Evolutionary conservation across 2,113 vertebrate species (phyloP).

Genomic region (Halcyon malimbica): DNA sequence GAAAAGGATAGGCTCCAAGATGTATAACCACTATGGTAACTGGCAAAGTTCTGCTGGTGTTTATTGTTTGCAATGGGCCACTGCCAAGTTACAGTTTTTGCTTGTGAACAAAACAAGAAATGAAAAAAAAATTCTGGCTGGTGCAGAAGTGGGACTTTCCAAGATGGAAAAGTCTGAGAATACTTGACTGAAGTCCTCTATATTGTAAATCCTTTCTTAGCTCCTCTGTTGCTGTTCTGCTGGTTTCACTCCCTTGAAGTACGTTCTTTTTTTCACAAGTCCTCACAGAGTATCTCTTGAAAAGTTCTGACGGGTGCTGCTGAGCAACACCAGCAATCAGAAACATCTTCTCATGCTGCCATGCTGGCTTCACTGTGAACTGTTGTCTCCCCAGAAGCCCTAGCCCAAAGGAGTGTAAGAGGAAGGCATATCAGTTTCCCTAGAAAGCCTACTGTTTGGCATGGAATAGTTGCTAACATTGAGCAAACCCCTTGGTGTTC

Average conservation of each 20-base stretch:
- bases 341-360: not conserved
- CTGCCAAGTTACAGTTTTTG: slow-evolving; percentile 8
- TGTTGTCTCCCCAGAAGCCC: not conserved
- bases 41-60: slow-evolving; percentile 1
- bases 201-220: not conserved
- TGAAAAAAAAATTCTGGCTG: not conserved
- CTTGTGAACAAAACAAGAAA: slow-evolving; percentile 30
- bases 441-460: slow-evolving; percentile 14
- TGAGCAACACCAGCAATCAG: not conserved
- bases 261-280: not conserved
- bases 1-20: not conserved
- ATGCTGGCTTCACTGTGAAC: not conserved
- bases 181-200: not conserved
- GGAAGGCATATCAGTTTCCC: slow-evolving; percentile 20
- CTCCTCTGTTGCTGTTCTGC: not conserved
- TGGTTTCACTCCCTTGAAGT: not conserved
- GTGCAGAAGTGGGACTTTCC: not conserved
- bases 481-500: slow-evolving; percentile 23
- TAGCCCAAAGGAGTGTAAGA: not conserved
- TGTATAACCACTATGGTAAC: not conserved
- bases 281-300: not conserved
- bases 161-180: not conserved
- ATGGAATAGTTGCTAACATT: not conserved
- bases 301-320: not conserved
- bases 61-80: not conserved